Conservation (phyloP, 2,797 vertebrate genomes). For the Tenualosa thibaudeaui region DNA sequence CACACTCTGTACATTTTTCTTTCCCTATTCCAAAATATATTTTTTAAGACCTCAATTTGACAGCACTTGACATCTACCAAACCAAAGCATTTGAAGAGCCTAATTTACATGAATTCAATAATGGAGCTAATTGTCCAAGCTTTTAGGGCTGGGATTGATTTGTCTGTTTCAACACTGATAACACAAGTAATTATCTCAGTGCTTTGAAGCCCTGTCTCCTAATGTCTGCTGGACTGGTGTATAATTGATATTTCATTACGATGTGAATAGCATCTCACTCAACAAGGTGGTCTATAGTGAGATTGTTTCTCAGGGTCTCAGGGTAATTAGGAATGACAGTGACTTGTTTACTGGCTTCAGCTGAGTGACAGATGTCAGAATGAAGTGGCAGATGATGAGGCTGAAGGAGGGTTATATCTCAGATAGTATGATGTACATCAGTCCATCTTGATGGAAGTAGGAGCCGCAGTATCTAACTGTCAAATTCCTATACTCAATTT, state of each 20-base stretch:
- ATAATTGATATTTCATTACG: conserved; percentile 45
- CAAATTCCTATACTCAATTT: background rate
- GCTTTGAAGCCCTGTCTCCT: conserved; percentile 54
- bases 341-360: conserved; percentile 27
- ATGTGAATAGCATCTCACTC: conserved; percentile 31
- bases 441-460: background rate
- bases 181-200: conserved; percentile 68
- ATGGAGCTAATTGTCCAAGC: conserved; percentile 68
- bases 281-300: conserved; percentile 28
- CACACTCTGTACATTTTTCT: background rate
- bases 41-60: conserved; percentile 50
- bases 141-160: conserved; percentile 65
- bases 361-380: conserved; percentile 25
- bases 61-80: conserved; percentile 50
- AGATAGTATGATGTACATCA: background rate
- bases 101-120: conserved; percentile 67
- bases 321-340: background rate
- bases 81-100: conserved; percentile 44
- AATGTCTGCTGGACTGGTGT: conserved; percentile 36
- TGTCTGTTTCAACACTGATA: conserved; percentile 74
- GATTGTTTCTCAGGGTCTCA: background rate
- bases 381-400: background rate
- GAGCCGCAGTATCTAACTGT: background rate
- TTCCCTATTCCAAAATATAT: conserved; percentile 36
- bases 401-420: background rate